A percentile compares a stretch with the other conserved stretches of the same genome.
Conservation (phyloP, 2,113 vertebrate species). For the Oreochromis niloticus region DNA sequence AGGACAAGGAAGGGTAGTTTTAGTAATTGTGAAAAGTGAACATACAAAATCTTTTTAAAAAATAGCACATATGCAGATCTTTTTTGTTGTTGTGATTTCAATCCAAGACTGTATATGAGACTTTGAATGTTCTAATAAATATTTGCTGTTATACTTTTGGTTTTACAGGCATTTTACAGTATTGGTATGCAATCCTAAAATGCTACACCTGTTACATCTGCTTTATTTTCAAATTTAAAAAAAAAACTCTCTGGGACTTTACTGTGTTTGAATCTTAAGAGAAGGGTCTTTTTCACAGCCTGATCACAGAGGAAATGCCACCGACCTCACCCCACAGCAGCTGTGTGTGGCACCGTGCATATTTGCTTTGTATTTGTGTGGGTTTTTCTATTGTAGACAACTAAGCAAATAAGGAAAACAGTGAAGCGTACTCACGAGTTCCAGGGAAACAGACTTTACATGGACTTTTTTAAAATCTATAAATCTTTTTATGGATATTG, state of each 20-base stretch:
- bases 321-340: neutral
- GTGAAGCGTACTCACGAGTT: neutral
- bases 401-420: neutral
- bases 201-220: neutral
- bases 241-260: neutral
- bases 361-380: neutral
- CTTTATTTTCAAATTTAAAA: neutral
- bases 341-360: neutral
- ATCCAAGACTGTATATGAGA: neutral
- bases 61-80: neutral
- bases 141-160: neutral
- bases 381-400: neutral
- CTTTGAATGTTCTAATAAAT: neutral
- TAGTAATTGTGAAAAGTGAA: too few species aligned
- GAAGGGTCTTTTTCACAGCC: neutral
- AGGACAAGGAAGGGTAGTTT: too few species aligned
- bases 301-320: constrained; percentile 20
- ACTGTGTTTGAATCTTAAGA: neutral
- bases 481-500: neutral
- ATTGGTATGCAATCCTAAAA: neutral
- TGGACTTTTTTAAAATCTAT: too few species aligned
- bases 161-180: neutral
- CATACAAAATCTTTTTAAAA: too few species aligned
- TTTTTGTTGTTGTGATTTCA: neutral
- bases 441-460: too few species aligned